Conservation (phyloP, 2,888 invertebrate species). For the Cerceris ruficornis region DNA sequence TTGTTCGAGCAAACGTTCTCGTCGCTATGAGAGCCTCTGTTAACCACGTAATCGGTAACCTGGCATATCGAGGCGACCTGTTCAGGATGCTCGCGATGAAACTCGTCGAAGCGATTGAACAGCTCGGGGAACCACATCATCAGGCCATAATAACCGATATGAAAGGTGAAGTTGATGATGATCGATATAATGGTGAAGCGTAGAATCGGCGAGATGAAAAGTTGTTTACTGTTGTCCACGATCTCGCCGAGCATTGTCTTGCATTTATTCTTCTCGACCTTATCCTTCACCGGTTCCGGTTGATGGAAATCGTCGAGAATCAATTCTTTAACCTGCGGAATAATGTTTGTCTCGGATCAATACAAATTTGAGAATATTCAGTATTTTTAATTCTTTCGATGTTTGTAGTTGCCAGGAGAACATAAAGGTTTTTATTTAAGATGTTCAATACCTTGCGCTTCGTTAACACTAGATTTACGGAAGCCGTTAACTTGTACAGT, state of each 20-base stretch:
- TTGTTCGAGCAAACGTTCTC: conserved; percentile 86
- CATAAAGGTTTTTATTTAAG: too few species aligned
- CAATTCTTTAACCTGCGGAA: conserved; percentile 79
- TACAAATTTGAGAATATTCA: background rate
- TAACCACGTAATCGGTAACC: conserved; percentile 90
- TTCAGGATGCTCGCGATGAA: conserved; percentile 85
- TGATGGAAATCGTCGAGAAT: conserved; percentile 77
- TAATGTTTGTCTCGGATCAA: background rate
- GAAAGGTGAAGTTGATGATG: conserved; percentile 95
- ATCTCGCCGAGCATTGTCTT: conserved; percentile 90
- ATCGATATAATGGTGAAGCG: conserved; percentile 93
- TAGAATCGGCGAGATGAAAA: conserved; percentile 91
- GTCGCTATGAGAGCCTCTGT: conserved; percentile 85
- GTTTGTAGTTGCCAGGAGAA: too few species aligned
- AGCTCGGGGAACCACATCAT: conserved; percentile 99
- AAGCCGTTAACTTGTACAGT: too few species aligned
- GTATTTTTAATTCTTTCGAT: background rate
- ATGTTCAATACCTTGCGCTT: background rate
- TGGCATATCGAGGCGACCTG: conserved; percentile 85
- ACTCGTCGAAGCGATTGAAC: conserved; percentile 95
- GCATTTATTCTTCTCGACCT: conserved; percentile 84
- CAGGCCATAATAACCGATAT: conserved; percentile 96
- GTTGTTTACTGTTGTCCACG: conserved; percentile 90
- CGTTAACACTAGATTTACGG: too few species aligned
- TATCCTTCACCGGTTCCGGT: conserved; percentile 71